phyloP scores from a whole-genome alignment of 2,113 vertebrate genomes.

The Phylloscopus trochilus region DNA sequence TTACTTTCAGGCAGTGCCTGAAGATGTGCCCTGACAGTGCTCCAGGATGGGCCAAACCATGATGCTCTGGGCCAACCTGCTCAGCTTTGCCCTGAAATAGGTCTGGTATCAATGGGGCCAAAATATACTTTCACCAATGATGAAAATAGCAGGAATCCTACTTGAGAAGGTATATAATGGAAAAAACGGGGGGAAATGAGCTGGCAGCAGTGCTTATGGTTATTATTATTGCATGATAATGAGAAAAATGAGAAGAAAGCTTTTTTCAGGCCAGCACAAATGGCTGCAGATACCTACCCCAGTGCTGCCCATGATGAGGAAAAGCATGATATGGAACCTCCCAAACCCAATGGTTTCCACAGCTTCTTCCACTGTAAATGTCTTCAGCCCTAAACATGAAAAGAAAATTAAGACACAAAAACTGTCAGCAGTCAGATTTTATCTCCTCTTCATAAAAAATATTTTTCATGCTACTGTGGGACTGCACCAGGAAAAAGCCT shows the following conservation, averaged over 20 bases:
- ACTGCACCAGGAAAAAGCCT: not conserved
- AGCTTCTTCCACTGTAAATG: constrained; percentile 87
- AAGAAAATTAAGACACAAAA: not conserved
- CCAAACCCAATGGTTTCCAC: constrained; percentile 93
- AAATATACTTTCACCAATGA: not conserved
- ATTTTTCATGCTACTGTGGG: not conserved
- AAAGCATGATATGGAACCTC: constrained; percentile 87
- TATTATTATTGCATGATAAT: not conserved
- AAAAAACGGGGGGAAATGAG: not conserved
- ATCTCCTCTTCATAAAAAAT: not conserved
- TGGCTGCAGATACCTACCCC: constrained; percentile 73
- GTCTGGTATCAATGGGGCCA: not conserved
- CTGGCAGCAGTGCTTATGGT: not conserved
- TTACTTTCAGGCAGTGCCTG: not conserved
- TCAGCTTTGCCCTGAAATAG: not conserved
- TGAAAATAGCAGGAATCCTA: not conserved
- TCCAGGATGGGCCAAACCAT: not conserved
- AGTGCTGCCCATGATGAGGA: constrained; percentile 91
- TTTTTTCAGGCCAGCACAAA: not conserved
- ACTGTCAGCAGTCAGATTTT: not conserved
- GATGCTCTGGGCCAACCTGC: not conserved
- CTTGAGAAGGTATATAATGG: not conserved
- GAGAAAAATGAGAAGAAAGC: not conserved
- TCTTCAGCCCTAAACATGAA: constrained; percentile 69
- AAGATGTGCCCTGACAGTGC: accelerated